Evolutionary conservation across 2,888 invertebrate species (phyloP).

Genomic region (Polydesmus complanatus): DNA sequence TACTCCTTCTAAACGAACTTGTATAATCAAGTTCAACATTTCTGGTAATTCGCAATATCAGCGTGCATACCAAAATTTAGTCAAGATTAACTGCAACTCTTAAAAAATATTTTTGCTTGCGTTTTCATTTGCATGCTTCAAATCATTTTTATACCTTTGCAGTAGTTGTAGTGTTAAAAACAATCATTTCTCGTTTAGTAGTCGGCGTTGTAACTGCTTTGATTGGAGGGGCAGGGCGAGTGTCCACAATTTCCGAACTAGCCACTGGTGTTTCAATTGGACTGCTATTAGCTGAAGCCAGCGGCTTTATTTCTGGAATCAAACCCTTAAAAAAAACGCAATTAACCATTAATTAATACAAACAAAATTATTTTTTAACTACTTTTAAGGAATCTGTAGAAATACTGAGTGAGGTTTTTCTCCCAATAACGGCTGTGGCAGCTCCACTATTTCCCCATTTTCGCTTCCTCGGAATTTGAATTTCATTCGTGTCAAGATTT

Average conservation of each 20-base stretch:
- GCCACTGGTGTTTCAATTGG: conserved; percentile 25
- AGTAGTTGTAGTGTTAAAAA: too few relatives aligned
- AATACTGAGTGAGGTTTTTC: conserved; percentile 51
- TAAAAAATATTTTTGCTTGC: too few relatives aligned
- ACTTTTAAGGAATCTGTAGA: conserved; percentile 58
- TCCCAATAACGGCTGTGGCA: conserved; percentile 28
- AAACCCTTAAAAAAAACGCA: conserved; percentile 27
- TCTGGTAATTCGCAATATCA: too few relatives aligned
- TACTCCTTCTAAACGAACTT: too few relatives aligned
- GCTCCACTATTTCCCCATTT: conserved; percentile 34
- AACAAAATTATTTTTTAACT: conserved; percentile 14
- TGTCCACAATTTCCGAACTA: not conserved
- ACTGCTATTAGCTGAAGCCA: conserved; percentile 35
- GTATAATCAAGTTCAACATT: too few relatives aligned
- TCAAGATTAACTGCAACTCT: too few relatives aligned
- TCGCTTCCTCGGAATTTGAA: conserved; percentile 28
- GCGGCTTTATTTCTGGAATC: conserved; percentile 37
- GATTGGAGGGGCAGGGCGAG: not conserved
- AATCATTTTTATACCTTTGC: too few relatives aligned
- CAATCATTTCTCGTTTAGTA: not conserved
- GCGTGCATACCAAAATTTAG: too few relatives aligned
- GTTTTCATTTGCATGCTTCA: too few relatives aligned
- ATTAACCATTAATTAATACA: conserved; percentile 1
- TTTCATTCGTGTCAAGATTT: conserved; percentile 24
- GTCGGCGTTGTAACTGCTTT: not conserved